Conservation (phyloP, 2,888 invertebrate species). For the Acronicta aceris region DNA sequence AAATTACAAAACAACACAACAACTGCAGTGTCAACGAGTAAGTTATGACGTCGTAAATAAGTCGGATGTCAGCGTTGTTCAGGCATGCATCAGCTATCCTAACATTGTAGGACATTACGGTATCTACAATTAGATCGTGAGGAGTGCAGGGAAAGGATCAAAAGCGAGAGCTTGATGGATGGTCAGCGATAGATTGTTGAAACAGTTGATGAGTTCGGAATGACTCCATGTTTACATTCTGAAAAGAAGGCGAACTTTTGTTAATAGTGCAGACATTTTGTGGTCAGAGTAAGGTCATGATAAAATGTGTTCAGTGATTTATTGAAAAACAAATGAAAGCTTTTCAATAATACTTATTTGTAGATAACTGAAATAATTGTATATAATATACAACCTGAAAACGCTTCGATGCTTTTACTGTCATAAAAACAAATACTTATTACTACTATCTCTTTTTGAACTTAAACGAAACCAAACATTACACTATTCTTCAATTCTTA, state of each 20-base stretch:
- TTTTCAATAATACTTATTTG: too few relatives aligned
- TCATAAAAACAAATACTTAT: too few relatives aligned
- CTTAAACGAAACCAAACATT: too few relatives aligned
- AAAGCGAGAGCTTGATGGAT: slow-evolving; percentile 25
- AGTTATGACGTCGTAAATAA: slow-evolving; percentile 75
- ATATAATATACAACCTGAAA: too few relatives aligned
- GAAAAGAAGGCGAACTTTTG: not conserved
- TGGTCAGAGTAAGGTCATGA: too few relatives aligned
- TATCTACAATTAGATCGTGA: slow-evolving; percentile 34
- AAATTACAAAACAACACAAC: slow-evolving; percentile 38
- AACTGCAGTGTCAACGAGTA: slow-evolving; percentile 56
- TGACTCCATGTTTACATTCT: slow-evolving; percentile 4
- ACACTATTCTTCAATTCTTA: too few relatives aligned
- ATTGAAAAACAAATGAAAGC: too few relatives aligned
- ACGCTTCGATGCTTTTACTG: too few relatives aligned
- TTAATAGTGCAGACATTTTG: not conserved
- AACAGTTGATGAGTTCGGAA: slow-evolving; percentile 8
- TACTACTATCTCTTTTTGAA: too few relatives aligned
- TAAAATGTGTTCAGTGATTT: too few relatives aligned
- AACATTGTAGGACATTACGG: slow-evolving; percentile 26
- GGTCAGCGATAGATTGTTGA: slow-evolving; percentile 5
- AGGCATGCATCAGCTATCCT: slow-evolving; percentile 59
- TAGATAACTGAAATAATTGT: too few relatives aligned
- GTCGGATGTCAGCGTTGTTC: slow-evolving; percentile 64
- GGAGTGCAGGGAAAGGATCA: slow-evolving; percentile 24